Evolutionary conservation across 2,113 vertebrate species (phyloP).

Genomic region (Eolophus roseicapilla): DNA sequence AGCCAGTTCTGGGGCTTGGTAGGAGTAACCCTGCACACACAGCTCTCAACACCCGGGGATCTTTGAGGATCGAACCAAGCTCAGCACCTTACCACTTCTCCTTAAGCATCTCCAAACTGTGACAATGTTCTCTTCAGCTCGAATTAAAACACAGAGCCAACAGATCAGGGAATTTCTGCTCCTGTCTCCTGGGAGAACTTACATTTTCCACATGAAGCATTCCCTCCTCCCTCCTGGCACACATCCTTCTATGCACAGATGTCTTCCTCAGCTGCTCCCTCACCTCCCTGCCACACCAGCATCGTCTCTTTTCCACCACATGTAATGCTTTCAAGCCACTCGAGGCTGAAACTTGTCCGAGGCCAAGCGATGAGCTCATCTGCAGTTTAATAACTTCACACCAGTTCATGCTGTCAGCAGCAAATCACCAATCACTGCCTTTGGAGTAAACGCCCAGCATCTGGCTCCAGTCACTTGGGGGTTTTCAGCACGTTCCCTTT

Average conservation of each 20-base stretch:
- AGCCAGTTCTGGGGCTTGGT: accelerated
- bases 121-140: neutral
- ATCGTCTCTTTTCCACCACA: neutral
- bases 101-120: neutral
- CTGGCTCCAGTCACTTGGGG: neutral
- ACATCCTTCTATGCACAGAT: neutral
- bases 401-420: slow-evolving; percentile 29
- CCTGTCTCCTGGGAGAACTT: neutral
- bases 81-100: neutral
- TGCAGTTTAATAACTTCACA: slow-evolving; percentile 29
- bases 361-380: slow-evolving; percentile 62
- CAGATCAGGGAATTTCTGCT: neutral
- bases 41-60: neutral
- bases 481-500: neutral
- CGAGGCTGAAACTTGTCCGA: neutral
- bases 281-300: slow-evolving; percentile 12
- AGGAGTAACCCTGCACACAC: neutral
- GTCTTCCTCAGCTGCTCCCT: slow-evolving; percentile 35
- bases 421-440: neutral
- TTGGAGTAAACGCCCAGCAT: slow-evolving; percentile 9
- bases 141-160: neutral
- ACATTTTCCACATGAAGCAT: neutral
- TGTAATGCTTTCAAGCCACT: neutral
- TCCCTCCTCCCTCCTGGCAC: neutral
- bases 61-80: neutral